Conservation (phyloP, 2,113 vertebrate genomes). For the Saguinus midas region DNA sequence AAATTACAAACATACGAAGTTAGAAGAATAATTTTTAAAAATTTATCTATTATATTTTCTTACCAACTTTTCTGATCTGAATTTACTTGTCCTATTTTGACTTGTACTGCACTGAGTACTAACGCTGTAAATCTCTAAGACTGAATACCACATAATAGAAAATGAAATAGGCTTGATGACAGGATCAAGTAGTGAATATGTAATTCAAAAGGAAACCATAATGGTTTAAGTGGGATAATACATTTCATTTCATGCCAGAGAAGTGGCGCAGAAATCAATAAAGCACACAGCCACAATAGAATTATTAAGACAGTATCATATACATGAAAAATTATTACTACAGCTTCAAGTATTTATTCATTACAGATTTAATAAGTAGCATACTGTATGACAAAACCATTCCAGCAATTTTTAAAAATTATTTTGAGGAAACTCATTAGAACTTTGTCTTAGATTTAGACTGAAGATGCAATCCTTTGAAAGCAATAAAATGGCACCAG, state of each 20-base stretch:
- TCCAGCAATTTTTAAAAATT: not conserved
- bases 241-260: conserved; percentile 65
- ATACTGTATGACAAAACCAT: not conserved
- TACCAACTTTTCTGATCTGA: not conserved
- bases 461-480: conserved; percentile 37
- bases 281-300: conserved; percentile 50
- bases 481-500: conserved; percentile 18
- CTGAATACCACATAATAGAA: conserved; percentile 26
- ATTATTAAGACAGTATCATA: conserved; percentile 64
- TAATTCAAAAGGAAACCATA: conserved; percentile 69
- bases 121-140: conserved; percentile 15
- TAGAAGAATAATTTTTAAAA: not conserved
- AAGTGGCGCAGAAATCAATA: conserved; percentile 69
- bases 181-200: conserved; percentile 16
- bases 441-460: not conserved
- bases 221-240: conserved; percentile 59
- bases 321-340: conserved; percentile 59
- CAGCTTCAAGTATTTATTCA: conserved; percentile 55
- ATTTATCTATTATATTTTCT: not conserved
- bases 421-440: conserved; percentile 39
- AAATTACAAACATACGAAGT: not conserved
- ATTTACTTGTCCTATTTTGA: conserved; percentile 38
- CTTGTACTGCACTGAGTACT: not conserved
- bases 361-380: conserved; percentile 17
- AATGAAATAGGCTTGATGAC: not conserved